Base-by-base conservation (phyloP, 1,140 invertebrate species). In the Ostrea edulis region DNA sequence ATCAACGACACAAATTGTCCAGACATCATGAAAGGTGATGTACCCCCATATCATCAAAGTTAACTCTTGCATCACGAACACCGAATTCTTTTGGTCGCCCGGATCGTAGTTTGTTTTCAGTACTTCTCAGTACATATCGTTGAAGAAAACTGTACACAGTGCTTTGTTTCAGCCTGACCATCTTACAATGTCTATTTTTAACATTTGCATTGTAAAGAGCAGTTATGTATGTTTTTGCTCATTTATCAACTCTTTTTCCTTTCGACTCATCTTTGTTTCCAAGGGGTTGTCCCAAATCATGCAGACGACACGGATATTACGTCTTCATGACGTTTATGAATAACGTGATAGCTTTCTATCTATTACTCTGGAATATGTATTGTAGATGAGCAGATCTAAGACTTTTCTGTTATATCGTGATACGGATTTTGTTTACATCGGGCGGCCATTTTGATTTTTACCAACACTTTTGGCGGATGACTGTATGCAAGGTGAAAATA, bases 11-110 rank as follows among this genome's bases (percentile, higher is more conserved):
- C 11, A 29, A 20, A 55, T 55, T 44, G 54, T 84, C 14, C 53
- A 53, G 52, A 84, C n/a, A 58, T 5, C 53, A n/a, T 84, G 53
- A 20, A 7, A 84, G 4, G 52, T 54, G n/a, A 54, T 84, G 20
- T 17, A 84, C 9, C n/a, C 51, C 53, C 82, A 84, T 25, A 84
- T 55, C 82, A 84, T 84, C 12, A 84, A 22, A 22, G 0, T 55
- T 55, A 53, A 8, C 17, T 0, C 58, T 62, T 14, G 17, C 12
- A 0, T n/a, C 58, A 20, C 58, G 14, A 17, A 62, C 12, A 17
- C 58, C n/a, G n/a, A 62, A 62, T 14, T 14, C n/a, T n/a, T 62
- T n/a, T n/a, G 9, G 12, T 14, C 12, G 58, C n/a, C 58, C 17
- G 2, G 35, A 44, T 44, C 35, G 35, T 62, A 12, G 12, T 62